Evolutionary conservation across 2,888 invertebrate genomes (phyloP).

Genomic region (Cyclophora punctaria): DNA sequence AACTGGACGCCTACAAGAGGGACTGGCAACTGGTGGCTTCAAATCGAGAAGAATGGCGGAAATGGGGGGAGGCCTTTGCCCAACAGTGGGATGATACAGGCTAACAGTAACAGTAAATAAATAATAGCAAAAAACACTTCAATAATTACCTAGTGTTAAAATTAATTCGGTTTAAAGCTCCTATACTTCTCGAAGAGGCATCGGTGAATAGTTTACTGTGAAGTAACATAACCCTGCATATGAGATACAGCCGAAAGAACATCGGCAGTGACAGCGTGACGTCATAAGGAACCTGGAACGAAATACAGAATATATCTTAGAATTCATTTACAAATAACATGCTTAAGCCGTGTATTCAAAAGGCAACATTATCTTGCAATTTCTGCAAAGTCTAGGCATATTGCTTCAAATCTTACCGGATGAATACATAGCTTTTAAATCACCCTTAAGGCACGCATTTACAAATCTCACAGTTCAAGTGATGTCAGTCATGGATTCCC

Average conservation of each 20-base stretch:
- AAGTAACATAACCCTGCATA: constrained; percentile 99
- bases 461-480: constrained; percentile 26
- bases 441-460: constrained; percentile 19
- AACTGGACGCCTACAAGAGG: too few relatives aligned
- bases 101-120: too few relatives aligned
- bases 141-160: constrained; percentile 95
- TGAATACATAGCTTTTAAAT: too few relatives aligned
- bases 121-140: too few relatives aligned
- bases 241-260: constrained; percentile 99
- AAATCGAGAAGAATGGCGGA: too few relatives aligned
- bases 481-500: constrained; percentile 15
- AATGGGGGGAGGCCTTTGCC: too few relatives aligned
- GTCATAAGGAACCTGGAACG: constrained; percentile 89
- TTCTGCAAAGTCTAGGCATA: too few relatives aligned
- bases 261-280: constrained; percentile 98
- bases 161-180: constrained; percentile 97
- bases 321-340: background rate
- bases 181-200: constrained; percentile 98
- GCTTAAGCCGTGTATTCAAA: background rate
- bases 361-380: too few relatives aligned
- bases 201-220: constrained; percentile 99
- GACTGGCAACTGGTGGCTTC: too few relatives aligned
- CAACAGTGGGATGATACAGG: too few relatives aligned
- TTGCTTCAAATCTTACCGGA: too few relatives aligned
- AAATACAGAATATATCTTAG: constrained; percentile 6